Conservation (phyloP, 2,113 vertebrate genomes). For the Mesoclemmys tuberculata region DNA sequence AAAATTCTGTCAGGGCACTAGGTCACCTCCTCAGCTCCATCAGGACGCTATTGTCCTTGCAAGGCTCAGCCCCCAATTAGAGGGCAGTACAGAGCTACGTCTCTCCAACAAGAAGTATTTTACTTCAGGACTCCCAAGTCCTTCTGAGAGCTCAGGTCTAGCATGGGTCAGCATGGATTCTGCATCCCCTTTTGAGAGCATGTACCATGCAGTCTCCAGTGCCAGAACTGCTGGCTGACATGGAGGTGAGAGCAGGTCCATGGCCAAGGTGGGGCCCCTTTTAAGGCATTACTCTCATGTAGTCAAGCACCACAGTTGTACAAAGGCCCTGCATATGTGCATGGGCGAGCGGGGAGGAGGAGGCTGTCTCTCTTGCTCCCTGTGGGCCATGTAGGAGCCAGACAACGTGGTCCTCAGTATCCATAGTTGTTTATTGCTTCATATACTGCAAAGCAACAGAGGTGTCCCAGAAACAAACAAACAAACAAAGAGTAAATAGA, state of each 20-base stretch:
- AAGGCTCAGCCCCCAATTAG: neutral
- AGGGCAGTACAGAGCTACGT: neutral
- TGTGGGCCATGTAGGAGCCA: neutral
- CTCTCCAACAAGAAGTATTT: neutral
- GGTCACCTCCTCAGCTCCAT: neutral
- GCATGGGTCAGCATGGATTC: neutral
- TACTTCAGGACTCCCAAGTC: neutral
- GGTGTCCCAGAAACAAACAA: neutral
- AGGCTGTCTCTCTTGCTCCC: neutral
- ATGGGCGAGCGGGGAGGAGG: neutral
- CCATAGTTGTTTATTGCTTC: neutral
- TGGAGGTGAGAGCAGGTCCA: neutral
- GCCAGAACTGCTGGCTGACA: neutral
- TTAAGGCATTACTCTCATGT: neutral
- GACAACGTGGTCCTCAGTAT: neutral
- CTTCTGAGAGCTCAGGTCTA: neutral
- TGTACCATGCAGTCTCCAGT: neutral
- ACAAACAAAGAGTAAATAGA: neutral
- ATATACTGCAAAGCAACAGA: neutral
- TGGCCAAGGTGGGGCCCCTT: fast-evolving
- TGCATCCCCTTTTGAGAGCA: neutral
- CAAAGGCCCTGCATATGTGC: fast-evolving
- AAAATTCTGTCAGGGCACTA: neutral
- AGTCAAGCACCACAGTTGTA: neutral
- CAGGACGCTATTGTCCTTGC: neutral